A percentile compares a stretch with the other conserved stretches of the same genome.
Evolutionary conservation across 2,888 invertebrate species (phyloP).

Genomic region (Lottia gigantea): DNA sequence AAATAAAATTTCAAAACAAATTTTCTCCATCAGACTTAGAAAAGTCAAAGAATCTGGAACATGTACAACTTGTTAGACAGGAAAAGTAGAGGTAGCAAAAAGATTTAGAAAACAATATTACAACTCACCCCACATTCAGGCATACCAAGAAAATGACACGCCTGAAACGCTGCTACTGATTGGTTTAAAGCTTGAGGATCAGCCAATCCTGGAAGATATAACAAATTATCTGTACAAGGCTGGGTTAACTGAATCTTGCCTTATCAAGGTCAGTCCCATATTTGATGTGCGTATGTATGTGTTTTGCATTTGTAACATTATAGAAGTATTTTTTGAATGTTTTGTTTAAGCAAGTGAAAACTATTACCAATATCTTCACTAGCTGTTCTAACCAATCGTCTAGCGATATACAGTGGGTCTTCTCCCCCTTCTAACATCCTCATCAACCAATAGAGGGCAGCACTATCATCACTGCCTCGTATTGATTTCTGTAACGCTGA

Average conservation of each 20-base stretch:
- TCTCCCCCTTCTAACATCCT: slow-evolving; percentile 84
- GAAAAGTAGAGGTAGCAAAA: too few relatives aligned
- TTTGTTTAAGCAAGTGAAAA: not conserved
- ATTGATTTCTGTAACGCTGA: slow-evolving; percentile 87
- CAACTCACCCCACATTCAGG: slow-evolving; percentile 80
- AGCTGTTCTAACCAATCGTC: slow-evolving; percentile 80
- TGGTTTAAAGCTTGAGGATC: slow-evolving; percentile 75
- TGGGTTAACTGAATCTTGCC: not conserved
- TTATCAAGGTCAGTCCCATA: not conserved
- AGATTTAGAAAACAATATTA: too few relatives aligned
- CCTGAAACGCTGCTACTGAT: slow-evolving; percentile 81
- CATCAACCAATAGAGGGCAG: slow-evolving; percentile 84
- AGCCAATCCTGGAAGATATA: slow-evolving; percentile 58
- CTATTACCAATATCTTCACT: slow-evolving; percentile 81
- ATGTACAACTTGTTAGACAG: too few relatives aligned
- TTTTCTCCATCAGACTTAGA: too few relatives aligned
- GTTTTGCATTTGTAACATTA: too few relatives aligned
- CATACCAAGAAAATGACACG: slow-evolving; percentile 83
- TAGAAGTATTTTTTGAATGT: too few relatives aligned
- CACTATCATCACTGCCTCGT: slow-evolving; percentile 83
- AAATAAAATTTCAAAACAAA: too few relatives aligned
- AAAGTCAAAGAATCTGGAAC: too few relatives aligned
- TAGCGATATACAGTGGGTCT: slow-evolving; percentile 81
- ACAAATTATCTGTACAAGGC: too few relatives aligned
- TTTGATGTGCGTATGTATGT: too few relatives aligned